Evolutionary conservation across 2,113 vertebrate species (phyloP).

Genomic region (Clupea harengus): DNA sequence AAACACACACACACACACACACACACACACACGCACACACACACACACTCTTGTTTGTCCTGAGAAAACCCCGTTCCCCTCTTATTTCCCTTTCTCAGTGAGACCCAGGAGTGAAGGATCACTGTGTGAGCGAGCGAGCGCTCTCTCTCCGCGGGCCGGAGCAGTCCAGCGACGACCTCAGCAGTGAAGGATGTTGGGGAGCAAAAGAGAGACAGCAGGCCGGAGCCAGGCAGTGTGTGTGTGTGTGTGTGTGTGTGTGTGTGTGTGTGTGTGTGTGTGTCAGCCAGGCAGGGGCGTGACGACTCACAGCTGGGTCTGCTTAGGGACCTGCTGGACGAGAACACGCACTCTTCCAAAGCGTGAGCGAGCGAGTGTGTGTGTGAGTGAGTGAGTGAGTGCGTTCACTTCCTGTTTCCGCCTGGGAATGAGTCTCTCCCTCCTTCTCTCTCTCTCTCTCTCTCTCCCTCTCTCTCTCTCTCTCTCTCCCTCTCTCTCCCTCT

Average conservation of each 20-base stretch:
- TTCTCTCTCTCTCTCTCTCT: too few species aligned
- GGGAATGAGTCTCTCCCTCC: neutral
- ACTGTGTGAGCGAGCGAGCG: too few species aligned
- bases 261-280: too few species aligned
- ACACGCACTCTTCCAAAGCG: neutral
- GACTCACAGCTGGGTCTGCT: slow-evolving; percentile 41
- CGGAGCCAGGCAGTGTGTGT: slow-evolving; percentile 12
- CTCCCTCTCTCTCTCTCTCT: too few species aligned
- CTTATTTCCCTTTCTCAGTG: neutral
- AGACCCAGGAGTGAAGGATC: slow-evolving; percentile 6
- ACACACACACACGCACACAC: too few species aligned
- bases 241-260: too few species aligned
- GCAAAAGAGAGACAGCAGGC: neutral
- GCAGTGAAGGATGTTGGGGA: neutral
- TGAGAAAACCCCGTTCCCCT: slow-evolving; percentile 20
- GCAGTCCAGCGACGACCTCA: slow-evolving; percentile 10
- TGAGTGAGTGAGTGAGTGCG: neutral
- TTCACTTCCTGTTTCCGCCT: slow-evolving; percentile 25
- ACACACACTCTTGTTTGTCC: neutral
- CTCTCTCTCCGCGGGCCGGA: slow-evolving; percentile 11
- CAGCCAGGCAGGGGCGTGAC: slow-evolving; percentile 34
- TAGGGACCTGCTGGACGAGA: neutral
- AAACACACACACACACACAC: too few species aligned
- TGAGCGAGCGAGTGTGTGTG: too few species aligned
- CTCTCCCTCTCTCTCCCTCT: too few species aligned